Evolutionary conservation across 2,113 vertebrate species (phyloP).

Genomic region (Sinocyclocheilus rhinocerous): DNA sequence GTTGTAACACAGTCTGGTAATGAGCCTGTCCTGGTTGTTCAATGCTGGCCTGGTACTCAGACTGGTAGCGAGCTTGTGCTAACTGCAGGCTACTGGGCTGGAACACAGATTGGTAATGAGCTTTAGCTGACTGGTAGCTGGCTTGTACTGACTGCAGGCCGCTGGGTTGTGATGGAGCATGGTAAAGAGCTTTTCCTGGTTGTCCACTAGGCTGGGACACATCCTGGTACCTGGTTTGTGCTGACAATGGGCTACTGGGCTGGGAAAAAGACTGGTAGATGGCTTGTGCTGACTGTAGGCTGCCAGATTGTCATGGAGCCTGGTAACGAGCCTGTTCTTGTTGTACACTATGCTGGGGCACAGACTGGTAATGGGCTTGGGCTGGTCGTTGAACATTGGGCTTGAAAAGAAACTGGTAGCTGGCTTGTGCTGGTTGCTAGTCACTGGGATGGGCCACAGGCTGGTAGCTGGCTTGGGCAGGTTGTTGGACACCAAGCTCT

Average conservation of each 20-base stretch:
- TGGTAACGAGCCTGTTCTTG: no score
- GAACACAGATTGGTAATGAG: neutral
- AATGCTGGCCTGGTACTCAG: neutral
- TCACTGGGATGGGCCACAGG: no score
- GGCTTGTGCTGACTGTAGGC: neutral
- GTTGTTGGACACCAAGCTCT: no score
- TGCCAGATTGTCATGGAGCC: no score
- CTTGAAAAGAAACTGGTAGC: no score
- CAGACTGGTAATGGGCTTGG: no score
- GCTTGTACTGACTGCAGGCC: neutral
- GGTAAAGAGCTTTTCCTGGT: neutral
- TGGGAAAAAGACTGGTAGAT: no score
- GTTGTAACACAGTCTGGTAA: neutral
- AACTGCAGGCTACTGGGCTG: neutral
- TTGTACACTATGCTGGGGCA: no score
- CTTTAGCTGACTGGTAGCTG: fast-evolving
- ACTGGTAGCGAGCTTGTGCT: neutral
- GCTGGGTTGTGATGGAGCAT: neutral
- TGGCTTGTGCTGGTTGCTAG: no score
- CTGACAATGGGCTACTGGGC: neutral
- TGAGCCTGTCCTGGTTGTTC: neutral
- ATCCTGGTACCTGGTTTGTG: neutral
- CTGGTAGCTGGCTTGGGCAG: no score
- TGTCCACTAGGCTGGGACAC: neutral
- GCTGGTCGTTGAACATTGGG: no score